Evolutionary conservation across 2,888 invertebrate species (phyloP).

Genomic region (Zonitis immaculata): DNA sequence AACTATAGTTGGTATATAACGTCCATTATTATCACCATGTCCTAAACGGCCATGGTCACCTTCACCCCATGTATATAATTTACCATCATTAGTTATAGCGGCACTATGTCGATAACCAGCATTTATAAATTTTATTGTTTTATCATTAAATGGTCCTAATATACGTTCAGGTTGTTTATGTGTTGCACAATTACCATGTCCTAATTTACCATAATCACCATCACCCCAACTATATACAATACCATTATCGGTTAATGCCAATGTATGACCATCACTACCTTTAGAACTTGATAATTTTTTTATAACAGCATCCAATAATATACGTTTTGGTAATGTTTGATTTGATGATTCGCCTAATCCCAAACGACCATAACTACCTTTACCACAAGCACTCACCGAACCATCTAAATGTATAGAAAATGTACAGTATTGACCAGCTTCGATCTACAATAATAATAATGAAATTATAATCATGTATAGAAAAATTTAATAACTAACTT

Average conservation of each 20-base stretch:
- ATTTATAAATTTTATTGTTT: constrained; percentile 51
- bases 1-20: constrained; percentile 57
- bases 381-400: constrained; percentile 57
- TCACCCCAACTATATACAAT: constrained; percentile 57
- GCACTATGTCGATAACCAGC: constrained; percentile 58
- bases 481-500: constrained; percentile 44
- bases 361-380: constrained; percentile 60
- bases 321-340: constrained; percentile 54
- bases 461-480: not conserved
- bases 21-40: constrained; percentile 57
- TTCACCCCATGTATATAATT: constrained; percentile 57
- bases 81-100: constrained; percentile 54
- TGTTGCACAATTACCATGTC: constrained; percentile 53
- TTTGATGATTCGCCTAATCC: constrained; percentile 60
- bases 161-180: constrained; percentile 55
- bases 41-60: constrained; percentile 56
- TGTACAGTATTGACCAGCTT: constrained; percentile 63
- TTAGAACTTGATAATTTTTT: constrained; percentile 54
- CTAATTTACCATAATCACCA: constrained; percentile 57
- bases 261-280: constrained; percentile 56
- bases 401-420: constrained; percentile 58
- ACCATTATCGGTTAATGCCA: constrained; percentile 53
- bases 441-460: constrained; percentile 42
- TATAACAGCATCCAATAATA: constrained; percentile 52
- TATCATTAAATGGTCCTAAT: constrained; percentile 48